Evolutionary conservation across 1,140 invertebrate species (phyloP).

Genomic region (Nixonia krombeini): DNA sequence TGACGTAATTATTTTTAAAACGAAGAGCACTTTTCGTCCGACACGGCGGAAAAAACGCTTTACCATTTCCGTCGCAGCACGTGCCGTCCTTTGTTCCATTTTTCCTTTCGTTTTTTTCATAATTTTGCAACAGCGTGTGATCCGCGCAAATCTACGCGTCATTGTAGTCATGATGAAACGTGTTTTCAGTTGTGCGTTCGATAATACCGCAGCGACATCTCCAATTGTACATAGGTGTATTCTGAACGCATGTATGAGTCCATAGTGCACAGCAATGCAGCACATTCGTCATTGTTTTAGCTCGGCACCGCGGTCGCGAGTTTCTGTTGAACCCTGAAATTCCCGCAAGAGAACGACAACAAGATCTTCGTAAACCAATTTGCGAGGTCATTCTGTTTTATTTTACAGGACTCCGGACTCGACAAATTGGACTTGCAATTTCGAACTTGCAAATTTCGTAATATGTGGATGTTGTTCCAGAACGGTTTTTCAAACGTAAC

Average conservation of each 20-base stretch:
- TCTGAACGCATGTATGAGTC: conserved; percentile 7
- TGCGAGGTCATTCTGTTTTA: conserved; percentile 21
- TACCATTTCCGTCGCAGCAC: too few species aligned
- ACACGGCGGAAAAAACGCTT: too few species aligned
- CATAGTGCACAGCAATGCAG: conserved; percentile 22
- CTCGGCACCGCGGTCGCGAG: conserved; percentile 13
- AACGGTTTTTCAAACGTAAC: too few species aligned
- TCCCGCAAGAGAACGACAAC: conserved; percentile 43
- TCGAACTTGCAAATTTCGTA: conserved; percentile 5
- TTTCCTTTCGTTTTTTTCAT: conserved; percentile 8
- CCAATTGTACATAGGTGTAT: conserved; percentile 23
- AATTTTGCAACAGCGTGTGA: conserved; percentile 1
- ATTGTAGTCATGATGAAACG: conserved; percentile 18
- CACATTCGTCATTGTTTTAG: conserved; percentile 60
- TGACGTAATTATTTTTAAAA: too few species aligned
- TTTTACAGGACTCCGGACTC: conserved; percentile 15
- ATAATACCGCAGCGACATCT: conserved; percentile 57
- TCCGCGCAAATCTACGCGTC: neutral
- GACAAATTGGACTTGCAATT: conserved; percentile 25
- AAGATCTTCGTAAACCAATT: conserved; percentile 32
- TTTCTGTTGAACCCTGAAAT: conserved; percentile 40
- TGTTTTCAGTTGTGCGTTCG: conserved; percentile 26
- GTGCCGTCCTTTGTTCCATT: conserved; percentile 18
- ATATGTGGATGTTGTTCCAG: too few species aligned
- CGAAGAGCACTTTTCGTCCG: too few species aligned